Evolutionary conservation across 2,113 vertebrate genomes (phyloP).

Genomic region (Pseudopipra pipra): DNA sequence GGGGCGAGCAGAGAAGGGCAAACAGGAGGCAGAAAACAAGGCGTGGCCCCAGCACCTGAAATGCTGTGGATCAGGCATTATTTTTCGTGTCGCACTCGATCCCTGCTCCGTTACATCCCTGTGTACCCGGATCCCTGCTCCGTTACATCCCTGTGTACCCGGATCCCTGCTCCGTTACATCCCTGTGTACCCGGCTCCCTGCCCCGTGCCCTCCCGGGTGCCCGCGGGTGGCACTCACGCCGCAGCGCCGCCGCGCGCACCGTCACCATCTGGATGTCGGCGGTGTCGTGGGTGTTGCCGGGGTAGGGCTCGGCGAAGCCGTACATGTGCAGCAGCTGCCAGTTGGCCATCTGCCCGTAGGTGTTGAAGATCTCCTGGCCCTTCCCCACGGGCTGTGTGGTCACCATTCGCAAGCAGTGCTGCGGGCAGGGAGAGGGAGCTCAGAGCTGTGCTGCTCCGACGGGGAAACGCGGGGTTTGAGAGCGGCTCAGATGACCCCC

Average conservation of each 20-base stretch:
- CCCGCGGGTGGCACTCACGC: slow-evolving; percentile 65
- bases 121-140: not conserved
- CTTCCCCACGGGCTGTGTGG: slow-evolving; percentile 71
- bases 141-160: too few species aligned
- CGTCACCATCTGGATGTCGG: slow-evolving; percentile 83
- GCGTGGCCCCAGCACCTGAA: not conserved
- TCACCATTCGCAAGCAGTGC: slow-evolving; percentile 88
- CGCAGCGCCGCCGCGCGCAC: slow-evolving; percentile 77
- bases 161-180: too few species aligned
- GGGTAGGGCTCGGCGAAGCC: slow-evolving; percentile 87
- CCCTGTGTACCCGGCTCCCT: not conserved
- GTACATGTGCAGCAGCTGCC: slow-evolving; percentile 97
- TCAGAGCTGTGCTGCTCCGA: fast-evolving
- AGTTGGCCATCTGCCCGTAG: slow-evolving; percentile 93
- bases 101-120: fast-evolving
- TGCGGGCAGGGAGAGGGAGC: slow-evolving; percentile 42
- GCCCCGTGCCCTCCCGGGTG: too few species aligned
- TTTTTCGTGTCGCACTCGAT: not conserved
- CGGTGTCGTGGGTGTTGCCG: slow-evolving; percentile 84
- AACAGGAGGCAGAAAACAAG: not conserved
- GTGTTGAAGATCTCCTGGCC: slow-evolving; percentile 95
- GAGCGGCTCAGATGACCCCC: not conserved
- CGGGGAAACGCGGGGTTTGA: not conserved
- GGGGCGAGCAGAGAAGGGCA: too few species aligned
- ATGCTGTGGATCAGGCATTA: not conserved